phyloP scores from a whole-genome alignment of 2,888 invertebrate genomes.

The Agrilus biguttatus region DNA sequence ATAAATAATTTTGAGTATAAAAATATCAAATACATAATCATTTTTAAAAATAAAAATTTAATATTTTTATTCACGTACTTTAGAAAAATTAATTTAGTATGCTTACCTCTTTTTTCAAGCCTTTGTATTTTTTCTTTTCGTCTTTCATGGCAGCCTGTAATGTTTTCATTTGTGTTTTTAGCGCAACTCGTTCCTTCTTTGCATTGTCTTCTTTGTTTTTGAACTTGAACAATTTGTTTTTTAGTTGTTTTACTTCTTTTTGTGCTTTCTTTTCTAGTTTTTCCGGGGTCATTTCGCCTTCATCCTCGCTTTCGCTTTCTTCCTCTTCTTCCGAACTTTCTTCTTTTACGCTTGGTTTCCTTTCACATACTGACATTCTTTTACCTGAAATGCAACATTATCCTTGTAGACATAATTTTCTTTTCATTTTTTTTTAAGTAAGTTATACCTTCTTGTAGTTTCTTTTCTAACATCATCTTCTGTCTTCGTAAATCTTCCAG shows the following conservation, averaged over 20 bases:
- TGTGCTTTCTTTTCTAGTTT: slow-evolving; percentile 42
- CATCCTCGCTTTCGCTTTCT: slow-evolving; percentile 46
- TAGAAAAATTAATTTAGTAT: background rate
- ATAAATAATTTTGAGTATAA: background rate
- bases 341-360: slow-evolving; percentile 34
- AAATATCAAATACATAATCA: no score
- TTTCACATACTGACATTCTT: slow-evolving; percentile 22
- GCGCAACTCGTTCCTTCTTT: slow-evolving; percentile 60
- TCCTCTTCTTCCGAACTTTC: slow-evolving; percentile 42
- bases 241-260: slow-evolving; percentile 54
- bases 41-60: no score
- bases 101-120: slow-evolving; percentile 65
- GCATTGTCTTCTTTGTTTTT: slow-evolving; percentile 57
- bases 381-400: slow-evolving; percentile 15
- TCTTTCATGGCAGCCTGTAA: slow-evolving; percentile 63
- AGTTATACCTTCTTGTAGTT: slow-evolving; percentile 44
- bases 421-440: background rate
- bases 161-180: slow-evolving; percentile 69
- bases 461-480: slow-evolving; percentile 64
- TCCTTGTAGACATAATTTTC: background rate
- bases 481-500: slow-evolving; percentile 67
- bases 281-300: slow-evolving; percentile 52
- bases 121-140: slow-evolving; percentile 70
- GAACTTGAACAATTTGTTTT: slow-evolving; percentile 35
- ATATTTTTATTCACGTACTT: background rate